phyloP scores from a whole-genome alignment of 2,113 vertebrate genomes.

The Scytalopus superciliaris region DNA sequence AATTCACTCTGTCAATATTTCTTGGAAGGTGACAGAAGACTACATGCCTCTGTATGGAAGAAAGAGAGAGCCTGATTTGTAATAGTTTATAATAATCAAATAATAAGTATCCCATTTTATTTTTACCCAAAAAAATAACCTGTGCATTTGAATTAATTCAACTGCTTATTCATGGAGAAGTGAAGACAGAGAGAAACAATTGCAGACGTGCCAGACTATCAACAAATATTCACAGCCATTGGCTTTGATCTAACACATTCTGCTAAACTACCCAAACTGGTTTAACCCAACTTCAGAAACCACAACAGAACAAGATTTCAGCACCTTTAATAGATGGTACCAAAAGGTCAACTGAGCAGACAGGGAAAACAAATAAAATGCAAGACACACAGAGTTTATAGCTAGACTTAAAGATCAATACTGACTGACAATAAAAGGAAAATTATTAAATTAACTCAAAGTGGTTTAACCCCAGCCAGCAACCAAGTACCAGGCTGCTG shows the following conservation, averaged over 20 bases:
- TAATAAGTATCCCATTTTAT: neutral
- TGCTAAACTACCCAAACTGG: neutral
- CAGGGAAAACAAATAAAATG: neutral
- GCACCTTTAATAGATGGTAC: neutral
- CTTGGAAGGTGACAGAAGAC: neutral
- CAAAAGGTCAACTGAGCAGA: neutral
- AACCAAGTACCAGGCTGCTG: neutral
- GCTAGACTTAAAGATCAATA: neutral
- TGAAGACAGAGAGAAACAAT: neutral
- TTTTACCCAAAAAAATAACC: neutral
- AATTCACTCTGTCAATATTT: neutral
- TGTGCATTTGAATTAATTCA: neutral
- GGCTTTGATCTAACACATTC: neutral
- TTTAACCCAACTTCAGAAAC: neutral
- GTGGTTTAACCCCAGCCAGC: neutral
- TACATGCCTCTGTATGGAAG: too few relatives aligned
- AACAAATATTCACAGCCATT: neutral
- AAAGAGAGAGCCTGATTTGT: neutral
- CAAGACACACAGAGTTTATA: neutral
- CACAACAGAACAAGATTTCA: neutral
- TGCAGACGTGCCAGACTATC: neutral
- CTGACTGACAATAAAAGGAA: neutral
- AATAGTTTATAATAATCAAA: neutral
- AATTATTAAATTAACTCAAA: neutral
- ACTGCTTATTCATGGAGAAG: neutral